Evolutionary conservation across 2,113 vertebrate species (phyloP), one percentile per base, ranked within the genome.

Genomic region (Zapornia atra): DNA sequence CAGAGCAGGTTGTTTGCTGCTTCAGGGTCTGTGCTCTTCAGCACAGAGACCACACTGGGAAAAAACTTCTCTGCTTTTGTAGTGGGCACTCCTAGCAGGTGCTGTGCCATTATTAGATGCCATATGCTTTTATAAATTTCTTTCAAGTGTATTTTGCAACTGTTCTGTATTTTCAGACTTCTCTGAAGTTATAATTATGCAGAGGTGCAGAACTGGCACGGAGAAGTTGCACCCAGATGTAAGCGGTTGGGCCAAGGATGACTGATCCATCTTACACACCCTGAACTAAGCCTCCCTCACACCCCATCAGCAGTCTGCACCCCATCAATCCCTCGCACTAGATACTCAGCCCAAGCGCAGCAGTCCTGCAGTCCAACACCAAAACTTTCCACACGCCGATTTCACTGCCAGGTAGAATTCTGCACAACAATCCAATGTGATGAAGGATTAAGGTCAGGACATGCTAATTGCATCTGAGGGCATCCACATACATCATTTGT

Each of bases 371-470:
- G 57, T 5, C 26, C 82, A 64, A 38, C 26, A 19, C 57, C 36
- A 69, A 31, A 65, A 18, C 80, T 13, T 60, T 9, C 31, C 51
- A 82, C 12, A 1, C 0, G 12, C 22, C 0, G 0, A 79, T 38
- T 68, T 46, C n/a, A 63, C 6, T 17, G 42, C 20, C 29, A 36
- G 36, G 15, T 64, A 78, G 70, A 83, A 77, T 29, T 38, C 63
- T 25, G 20, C 20, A 9, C 15, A 54, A 38, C 26, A 22, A 31
- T 15, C 46, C 44, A 11, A 5, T 0, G 10, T 4, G 56, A 83
- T 2, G 34, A 70, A 90, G 68, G 56, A 38, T 85, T 70, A 88
- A 57, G 40, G 64, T 72, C 66, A 29, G 51, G 11, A 34, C 10
- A 29, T 0, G 2, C 25, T 31, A 65, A 60, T 5, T 42, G 71